phyloP scores from a whole-genome alignment of 2,888 invertebrate genomes.

The Microctonus brassicae region DNA sequence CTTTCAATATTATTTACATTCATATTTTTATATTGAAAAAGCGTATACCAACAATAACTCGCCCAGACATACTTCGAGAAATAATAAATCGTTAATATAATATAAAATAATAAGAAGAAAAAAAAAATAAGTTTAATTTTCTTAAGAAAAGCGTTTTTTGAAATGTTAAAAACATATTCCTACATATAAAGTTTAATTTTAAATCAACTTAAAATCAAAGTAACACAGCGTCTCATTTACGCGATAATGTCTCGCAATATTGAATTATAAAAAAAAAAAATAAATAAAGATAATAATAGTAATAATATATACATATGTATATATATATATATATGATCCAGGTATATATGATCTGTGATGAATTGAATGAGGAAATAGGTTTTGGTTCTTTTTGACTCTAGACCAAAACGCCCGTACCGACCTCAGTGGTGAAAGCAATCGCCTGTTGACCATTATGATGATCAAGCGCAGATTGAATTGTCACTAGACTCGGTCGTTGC shows the following conservation, averaged over 20 bases:
- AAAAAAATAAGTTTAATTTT: slow-evolving; percentile 11
- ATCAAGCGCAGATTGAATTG: slow-evolving; percentile 53
- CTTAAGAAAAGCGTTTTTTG: slow-evolving; percentile 27
- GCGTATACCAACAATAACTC: slow-evolving; percentile 6
- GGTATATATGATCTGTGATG: slow-evolving; percentile 43
- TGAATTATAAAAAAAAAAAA: slow-evolving; percentile 37
- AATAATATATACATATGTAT: no score
- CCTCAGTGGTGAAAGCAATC: slow-evolving; percentile 91
- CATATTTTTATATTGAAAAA: not conserved
- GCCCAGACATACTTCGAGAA: not conserved
- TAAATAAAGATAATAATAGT: no score
- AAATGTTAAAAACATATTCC: not conserved
- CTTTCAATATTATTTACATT: slow-evolving; percentile 4
- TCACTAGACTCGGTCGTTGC: slow-evolving; percentile 61
- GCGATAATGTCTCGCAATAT: slow-evolving; percentile 33
- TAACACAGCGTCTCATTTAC: slow-evolving; percentile 35
- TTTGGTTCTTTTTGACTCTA: slow-evolving; percentile 64
- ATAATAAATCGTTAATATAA: slow-evolving; percentile 17
- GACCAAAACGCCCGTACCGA: slow-evolving; percentile 90
- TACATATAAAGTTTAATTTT: not conserved
- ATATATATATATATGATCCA: slow-evolving; percentile 40
- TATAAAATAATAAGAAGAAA: slow-evolving; percentile 26
- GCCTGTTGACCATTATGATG: slow-evolving; percentile 57
- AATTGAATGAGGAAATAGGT: slow-evolving; percentile 42
- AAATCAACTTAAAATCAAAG: slow-evolving; percentile 21